Percentiles rank a stretch among this genome's conserved stretches.
These are phyloP conservation scores for Oryzias dopingdopingensis DNA, from an alignment of 2,797 vertebrate genomes.

Conservation along the genomic window DNA sequence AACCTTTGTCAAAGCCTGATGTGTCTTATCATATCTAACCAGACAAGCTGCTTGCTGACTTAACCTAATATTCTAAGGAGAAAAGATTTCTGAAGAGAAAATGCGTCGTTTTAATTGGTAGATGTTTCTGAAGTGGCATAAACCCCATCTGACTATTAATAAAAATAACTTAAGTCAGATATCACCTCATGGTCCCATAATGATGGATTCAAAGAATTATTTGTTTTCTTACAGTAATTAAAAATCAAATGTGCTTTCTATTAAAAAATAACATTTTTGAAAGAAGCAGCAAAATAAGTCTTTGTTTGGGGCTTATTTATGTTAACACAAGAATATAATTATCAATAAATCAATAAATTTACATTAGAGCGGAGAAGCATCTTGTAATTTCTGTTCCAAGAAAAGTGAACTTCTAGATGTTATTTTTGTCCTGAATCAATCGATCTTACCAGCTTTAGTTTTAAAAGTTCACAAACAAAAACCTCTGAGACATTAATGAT, in stretches of 20 bases:
- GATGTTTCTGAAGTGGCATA: slow-evolving; percentile 42
- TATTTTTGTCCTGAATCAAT: not conserved
- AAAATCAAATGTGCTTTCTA: too few species aligned
- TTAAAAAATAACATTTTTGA: too few species aligned
- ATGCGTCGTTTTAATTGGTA: slow-evolving; percentile 67
- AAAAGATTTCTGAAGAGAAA: slow-evolving; percentile 56
- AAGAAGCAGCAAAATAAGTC: too few species aligned
- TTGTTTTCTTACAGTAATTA: too few species aligned
- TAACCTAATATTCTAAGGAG: slow-evolving; percentile 59
- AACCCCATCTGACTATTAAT: slow-evolving; percentile 52
- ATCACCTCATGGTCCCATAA: slow-evolving; percentile 24
- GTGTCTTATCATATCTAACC: slow-evolving; percentile 67
- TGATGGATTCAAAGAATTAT: slow-evolving; percentile 16
- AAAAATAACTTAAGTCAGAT: slow-evolving; percentile 18
- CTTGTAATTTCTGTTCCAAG: too few species aligned
- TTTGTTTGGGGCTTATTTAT: too few species aligned
- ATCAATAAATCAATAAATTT: too few species aligned
- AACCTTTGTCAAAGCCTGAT: slow-evolving; percentile 54
- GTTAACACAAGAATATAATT: too few species aligned
- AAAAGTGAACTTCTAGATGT: not conserved
- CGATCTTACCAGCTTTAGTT: slow-evolving; percentile 15
- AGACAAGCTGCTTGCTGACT: slow-evolving; percentile 72
- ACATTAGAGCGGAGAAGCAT: too few species aligned
- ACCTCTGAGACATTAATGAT: slow-evolving; percentile 19
- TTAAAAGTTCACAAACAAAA: slow-evolving; percentile 33